phyloP scores from a whole-genome alignment of 2,888 invertebrate species.

The Chydorus sphaericus region DNA sequence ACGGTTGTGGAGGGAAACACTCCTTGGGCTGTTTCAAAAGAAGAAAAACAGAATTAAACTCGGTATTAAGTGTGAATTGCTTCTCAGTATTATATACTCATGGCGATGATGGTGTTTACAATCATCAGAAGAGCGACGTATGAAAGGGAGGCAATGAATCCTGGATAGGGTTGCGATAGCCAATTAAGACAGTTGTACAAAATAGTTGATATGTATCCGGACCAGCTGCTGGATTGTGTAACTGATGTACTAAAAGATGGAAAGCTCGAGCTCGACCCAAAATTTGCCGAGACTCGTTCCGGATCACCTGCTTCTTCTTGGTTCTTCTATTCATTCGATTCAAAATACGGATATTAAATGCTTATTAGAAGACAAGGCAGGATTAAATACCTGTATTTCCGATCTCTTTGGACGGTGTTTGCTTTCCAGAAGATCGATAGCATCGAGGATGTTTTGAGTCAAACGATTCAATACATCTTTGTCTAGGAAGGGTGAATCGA shows the following conservation, averaged over 20 bases:
- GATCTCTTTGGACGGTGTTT: neutral
- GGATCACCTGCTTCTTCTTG: neutral
- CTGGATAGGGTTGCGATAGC: neutral
- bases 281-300: neutral
- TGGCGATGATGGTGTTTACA: neutral
- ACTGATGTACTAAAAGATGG: neutral
- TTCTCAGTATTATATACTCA: neutral
- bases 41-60: neutral
- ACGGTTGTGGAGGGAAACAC: neutral
- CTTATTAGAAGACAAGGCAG: too few species aligned
- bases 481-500: neutral
- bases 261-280: neutral
- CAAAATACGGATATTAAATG: neutral
- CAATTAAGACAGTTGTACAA: neutral
- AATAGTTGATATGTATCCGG: neutral
- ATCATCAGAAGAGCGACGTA: neutral
- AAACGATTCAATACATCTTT: neutral
- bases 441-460: neutral
- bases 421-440: neutral
- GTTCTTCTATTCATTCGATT: neutral
- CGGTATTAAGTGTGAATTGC: neutral
- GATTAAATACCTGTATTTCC: too few species aligned
- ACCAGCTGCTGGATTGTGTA: neutral
- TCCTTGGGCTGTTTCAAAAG: neutral
- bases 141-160: neutral